phyloP scores from a whole-genome alignment of 2,888 invertebrate species.

The Troglohyphantes excavatus region DNA sequence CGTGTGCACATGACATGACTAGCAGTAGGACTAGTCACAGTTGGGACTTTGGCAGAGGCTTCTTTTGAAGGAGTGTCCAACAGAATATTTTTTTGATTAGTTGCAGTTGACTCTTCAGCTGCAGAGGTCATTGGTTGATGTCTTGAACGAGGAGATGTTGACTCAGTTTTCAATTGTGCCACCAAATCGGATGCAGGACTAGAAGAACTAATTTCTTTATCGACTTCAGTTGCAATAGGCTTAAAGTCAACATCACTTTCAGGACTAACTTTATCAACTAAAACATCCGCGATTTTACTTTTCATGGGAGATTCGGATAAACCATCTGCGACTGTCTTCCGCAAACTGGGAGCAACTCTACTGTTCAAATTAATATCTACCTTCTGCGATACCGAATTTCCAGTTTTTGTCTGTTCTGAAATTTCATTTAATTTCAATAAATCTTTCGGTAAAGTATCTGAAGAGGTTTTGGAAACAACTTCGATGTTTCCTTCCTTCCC shows the following conservation, averaged over 20 bases:
- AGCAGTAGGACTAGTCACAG: slow-evolving; percentile 16
- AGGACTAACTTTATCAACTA: not conserved
- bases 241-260: not conserved
- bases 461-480: not conserved
- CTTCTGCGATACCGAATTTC: not conserved
- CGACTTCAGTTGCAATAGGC: not conserved
- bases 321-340: not conserved
- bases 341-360: too few species aligned
- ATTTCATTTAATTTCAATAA: not conserved
- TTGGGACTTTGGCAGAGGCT: not conserved
- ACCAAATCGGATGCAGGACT: not conserved
- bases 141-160: not conserved
- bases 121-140: not conserved
- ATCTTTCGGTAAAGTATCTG: not conserved
- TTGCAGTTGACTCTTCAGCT: not conserved
- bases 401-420: not conserved
- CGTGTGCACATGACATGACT: slow-evolving; percentile 69
- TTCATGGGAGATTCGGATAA: not conserved
- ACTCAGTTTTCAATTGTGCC: not conserved
- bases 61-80: slow-evolving; percentile 21
- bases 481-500: not conserved
- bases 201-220: not conserved
- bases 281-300: not conserved
- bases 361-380: not conserved
- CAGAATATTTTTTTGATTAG: not conserved